Percentiles rank a stretch among this genome's conserved stretches.
phyloP scores from a whole-genome alignment of 2,888 invertebrate genomes.

The Archips xylosteana region DNA sequence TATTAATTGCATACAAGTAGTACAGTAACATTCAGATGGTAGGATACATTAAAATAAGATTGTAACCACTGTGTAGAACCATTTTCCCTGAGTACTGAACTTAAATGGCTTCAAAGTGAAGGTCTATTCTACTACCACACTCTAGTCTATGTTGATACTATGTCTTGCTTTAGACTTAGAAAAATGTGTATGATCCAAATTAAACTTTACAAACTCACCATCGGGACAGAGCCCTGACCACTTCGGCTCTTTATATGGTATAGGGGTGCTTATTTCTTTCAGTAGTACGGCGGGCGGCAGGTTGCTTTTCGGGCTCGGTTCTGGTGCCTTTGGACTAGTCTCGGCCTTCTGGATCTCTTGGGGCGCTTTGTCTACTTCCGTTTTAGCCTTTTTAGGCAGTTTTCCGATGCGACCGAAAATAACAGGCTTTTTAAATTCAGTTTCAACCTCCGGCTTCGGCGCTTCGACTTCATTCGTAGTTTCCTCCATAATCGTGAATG shows the following conservation, averaged over 20 bases:
- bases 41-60: too few species aligned
- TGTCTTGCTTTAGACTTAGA: neutral
- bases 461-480: slow-evolving; percentile 45
- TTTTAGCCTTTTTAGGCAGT: slow-evolving; percentile 75
- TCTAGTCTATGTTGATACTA: too few species aligned
- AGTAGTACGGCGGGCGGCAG: slow-evolving; percentile 64
- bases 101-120: too few species aligned
- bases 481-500: slow-evolving; percentile 51
- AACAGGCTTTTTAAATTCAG: slow-evolving; percentile 84
- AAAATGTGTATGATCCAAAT: neutral
- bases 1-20: too few species aligned
- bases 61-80: too few species aligned
- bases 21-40: too few species aligned
- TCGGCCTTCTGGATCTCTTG: slow-evolving; percentile 49
- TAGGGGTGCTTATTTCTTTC: slow-evolving; percentile 72
- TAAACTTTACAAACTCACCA: slow-evolving; percentile 52
- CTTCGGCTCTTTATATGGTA: slow-evolving; percentile 91
- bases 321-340: slow-evolving; percentile 45
- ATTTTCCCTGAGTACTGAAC: too few species aligned
- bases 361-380: slow-evolving; percentile 50
- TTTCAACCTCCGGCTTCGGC: slow-evolving; percentile 52
- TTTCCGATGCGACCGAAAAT: slow-evolving; percentile 82
- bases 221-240: slow-evolving; percentile 91
- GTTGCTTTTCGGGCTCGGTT: slow-evolving; percentile 53
- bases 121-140: too few species aligned